Evolutionary conservation across 2,797 vertebrate species (phyloP), one percentile per base, ranked within the genome.

Genomic region (Enteromius afrohamiltoni): DNA sequence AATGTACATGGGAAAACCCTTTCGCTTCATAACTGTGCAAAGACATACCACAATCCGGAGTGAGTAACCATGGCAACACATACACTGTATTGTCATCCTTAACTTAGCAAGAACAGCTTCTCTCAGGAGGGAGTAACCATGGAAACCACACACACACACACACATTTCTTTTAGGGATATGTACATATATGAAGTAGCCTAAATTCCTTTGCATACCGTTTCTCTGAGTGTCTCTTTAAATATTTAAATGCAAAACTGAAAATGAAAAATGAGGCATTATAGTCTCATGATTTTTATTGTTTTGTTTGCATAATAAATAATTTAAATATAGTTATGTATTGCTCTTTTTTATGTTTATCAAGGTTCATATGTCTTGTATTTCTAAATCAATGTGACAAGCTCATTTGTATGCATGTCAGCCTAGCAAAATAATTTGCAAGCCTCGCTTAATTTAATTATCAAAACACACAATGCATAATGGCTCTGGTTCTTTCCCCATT

Each of bases 11-110:
- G 47, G 79, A 79, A 42, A 17, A 13, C 29, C 34, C 19, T 77
- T 84, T 70, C 64, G 19, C 69, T 79, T 70, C 13, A 70, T 49
- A 71, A 65, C 45, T 49, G 37, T 69, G 68, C 26, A 45, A 55
- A 76, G 64, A 23, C 3, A 8, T 62, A 69, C 40, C 78, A 74
- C 65, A 55, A 68, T 83, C 74, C 76, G n/a, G 85, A 86, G n/a
- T 51, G 17, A 80, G 85, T 83, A 70, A 64, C 87, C 85, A 88
- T 88, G 83, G 85, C 81, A 88, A 88, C 87, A 14, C 69, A 55
- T 64, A 71, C 67, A 86, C 79, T 64, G 73, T 83, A 78, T 73
- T 83, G 82, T 78, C 75, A 79, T 86, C 78, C 76, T 86, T 77
- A 85, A 80, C 84, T 69, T 88, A 64, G 78, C 60, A 45, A 80